A percentile compares a stretch with the other conserved stretches of the same genome.
Conservation (phyloP, 1,140 invertebrate species). For the Zelostemma sp. region DNA sequence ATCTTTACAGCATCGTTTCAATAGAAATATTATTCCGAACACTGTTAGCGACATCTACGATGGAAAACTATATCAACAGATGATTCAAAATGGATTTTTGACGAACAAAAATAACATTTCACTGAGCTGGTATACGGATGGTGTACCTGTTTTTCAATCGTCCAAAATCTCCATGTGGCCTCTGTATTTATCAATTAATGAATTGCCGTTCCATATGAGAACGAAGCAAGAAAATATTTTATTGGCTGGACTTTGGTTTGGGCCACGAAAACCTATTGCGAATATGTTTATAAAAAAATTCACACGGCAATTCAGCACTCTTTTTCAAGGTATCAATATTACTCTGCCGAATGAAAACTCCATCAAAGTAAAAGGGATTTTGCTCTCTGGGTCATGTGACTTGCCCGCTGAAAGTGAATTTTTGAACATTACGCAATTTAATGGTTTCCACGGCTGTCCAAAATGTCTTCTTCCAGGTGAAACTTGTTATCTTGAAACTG, state of each 20-base stretch:
- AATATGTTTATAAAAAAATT: constrained; percentile 19
- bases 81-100: constrained; percentile 37
- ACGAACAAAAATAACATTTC: constrained; percentile 42
- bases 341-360: constrained; percentile 11
- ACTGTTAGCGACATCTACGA: constrained; percentile 25
- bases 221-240: constrained; percentile 44
- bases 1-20: constrained; percentile 16
- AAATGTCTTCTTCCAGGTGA: constrained; percentile 13
- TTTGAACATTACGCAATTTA: constrained; percentile 29
- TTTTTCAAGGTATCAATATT: constrained; percentile 14
- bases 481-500: background rate
- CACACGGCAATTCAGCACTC: constrained; percentile 19
- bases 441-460: constrained; percentile 29
- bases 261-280: constrained; percentile 23
- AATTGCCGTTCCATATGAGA: constrained; percentile 48
- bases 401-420: constrained; percentile 18
- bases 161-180: constrained; percentile 56
- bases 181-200: constrained; percentile 53
- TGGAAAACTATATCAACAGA: constrained; percentile 6
- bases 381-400: constrained; percentile 15
- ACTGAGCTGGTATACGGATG: constrained; percentile 52
- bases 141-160: constrained; percentile 56
- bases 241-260: constrained; percentile 38
- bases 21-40: background rate
- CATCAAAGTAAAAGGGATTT: constrained; percentile 9